Base-by-base conservation (phyloP, 2,797 vertebrate genomes). In the Danio jaintianensis region DNA sequence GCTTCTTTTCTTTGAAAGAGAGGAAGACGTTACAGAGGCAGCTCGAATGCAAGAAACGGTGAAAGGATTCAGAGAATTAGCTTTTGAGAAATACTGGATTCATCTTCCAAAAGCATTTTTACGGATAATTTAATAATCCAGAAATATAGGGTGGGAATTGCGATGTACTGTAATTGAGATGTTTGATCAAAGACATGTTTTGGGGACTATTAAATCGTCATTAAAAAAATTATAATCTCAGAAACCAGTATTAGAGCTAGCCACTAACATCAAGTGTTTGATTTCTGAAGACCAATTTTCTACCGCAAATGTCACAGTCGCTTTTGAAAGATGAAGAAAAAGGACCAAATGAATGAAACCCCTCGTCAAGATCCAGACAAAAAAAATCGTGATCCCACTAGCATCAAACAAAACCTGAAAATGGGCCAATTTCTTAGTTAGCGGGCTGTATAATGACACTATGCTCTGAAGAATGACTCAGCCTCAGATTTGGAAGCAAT, bases 1-100 rank as follows among this genome's bases (percentile, higher is more conserved):
- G 89, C 88, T 92, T 85, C 87, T 89, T 91, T 84, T 83, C 84
- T 77, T 82, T 84, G 84, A 82, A 71, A 74, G 74, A 84, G 82
- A 85, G 80, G 64, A 82, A 87, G 80, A 79, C 64, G 61, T 81
- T 81, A 83, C 75, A 75, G 66, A 66, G 63, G 73, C 55, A 79
- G 78, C 69, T 84, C 61, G 72, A 79, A 70, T 36, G 63, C 78
- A 38, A 61, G 75, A 63, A 59, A 50, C 7, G 72, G 66, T 48
- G 67, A 64, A 78, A 81, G 61, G 52, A 76, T 80, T 76, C 64
- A 75, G 77, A 78, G 55, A 58, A 80, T 69, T 70, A 64, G 74
- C 13, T 36, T 58, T 58, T 69, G 22, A 58, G 63, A 22, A 40
- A 10, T 29, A 9, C 20, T 7, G 16, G 12, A 11, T 47, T 64